Evolutionary conservation across 2,113 vertebrate species (phyloP), one percentile per base, ranked within the genome.

Genomic region (Scomber japonicus): DNA sequence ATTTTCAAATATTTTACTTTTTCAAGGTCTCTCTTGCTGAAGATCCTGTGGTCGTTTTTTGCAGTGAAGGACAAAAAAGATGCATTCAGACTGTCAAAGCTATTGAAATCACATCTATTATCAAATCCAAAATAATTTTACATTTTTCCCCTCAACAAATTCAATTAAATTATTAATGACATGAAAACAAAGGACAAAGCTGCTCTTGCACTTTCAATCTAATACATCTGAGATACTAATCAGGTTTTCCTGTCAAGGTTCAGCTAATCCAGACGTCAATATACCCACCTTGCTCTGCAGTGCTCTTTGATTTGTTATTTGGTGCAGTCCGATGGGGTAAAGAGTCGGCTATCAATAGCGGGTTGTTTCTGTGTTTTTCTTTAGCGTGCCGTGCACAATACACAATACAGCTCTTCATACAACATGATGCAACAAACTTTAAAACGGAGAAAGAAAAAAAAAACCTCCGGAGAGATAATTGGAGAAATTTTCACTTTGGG

Each of bases 291-390:
- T 76, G 75, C 71, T 88, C 86, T 89, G 90, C 89, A 84, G 86
- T 73, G 79, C 81, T 87, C 70, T 87, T 90, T 90, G 77, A 87
- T 89, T 88, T 81, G 83, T 81, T 87, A 69, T 89, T 86, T 91
- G 90, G 82, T 91, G 90, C 89, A 89, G 88, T 84, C 88, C 60
- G 56, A 79, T 24, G 57, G 72, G 74, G 55, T 87, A 31, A 54
- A 56, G 53, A 80, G 81, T 49, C 63, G 83, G n/a, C 62, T 74
- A 57, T 90, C 83, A 70, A 80, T 83, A 78, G 56, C 17, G 11
- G 78, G 82, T 83, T 75, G 65, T 82, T 81, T 72, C 65, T 31
- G 21, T 40, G 75, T 69, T 75, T 27, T 71, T 69, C 45, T 59
- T 76, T 40, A 44, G 56, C 78, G 57, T 14, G 31, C 67, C 14